Evolutionary conservation across 92 coral and sea anemone species (phyloP).

Genomic region (Parazoanthus atlanticus): DNA sequence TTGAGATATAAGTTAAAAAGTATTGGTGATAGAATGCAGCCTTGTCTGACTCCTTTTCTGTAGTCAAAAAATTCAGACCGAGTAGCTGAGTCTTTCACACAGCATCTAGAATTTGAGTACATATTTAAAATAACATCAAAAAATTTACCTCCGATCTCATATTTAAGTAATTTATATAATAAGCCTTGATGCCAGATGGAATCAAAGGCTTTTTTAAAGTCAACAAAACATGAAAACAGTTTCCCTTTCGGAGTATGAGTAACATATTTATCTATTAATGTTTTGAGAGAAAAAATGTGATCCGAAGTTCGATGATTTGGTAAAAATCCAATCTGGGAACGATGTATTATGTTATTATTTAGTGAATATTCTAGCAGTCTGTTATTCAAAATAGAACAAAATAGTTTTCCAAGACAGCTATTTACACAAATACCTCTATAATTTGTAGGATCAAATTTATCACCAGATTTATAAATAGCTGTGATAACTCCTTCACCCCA

Average conservation of each 20-base stretch:
- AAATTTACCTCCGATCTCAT: too few species aligned
- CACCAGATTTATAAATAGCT: constrained; percentile 40
- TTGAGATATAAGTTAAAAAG: constrained; percentile 48
- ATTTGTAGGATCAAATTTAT: constrained; percentile 42
- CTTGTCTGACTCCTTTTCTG: constrained; percentile 57
- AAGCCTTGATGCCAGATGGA: constrained; percentile 49
- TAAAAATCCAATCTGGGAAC: constrained; percentile 54
- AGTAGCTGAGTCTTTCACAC: constrained; percentile 15
- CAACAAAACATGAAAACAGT: constrained; percentile 53
- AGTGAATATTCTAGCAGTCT: constrained; percentile 31
- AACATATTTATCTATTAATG: constrained; percentile 55
- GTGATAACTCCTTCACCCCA: constrained; percentile 42
- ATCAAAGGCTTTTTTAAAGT: constrained; percentile 58
- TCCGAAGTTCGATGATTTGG: constrained; percentile 47
- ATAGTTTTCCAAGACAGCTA: constrained; percentile 57
- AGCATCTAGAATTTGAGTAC: constrained; percentile 38
- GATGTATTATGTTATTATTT: constrained; percentile 48
- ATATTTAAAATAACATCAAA: neutral
- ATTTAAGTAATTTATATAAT: neutral
- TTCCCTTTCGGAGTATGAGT: constrained; percentile 29
- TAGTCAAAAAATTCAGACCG: constrained; percentile 42
- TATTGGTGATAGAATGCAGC: constrained; percentile 47
- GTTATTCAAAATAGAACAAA: constrained; percentile 43
- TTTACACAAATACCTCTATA: constrained; percentile 55
- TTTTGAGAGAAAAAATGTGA: constrained; percentile 48